These are phyloP conservation scores for Hemithea aestivaria DNA, from an alignment of 2,888 invertebrate genomes.

Conservation along the genomic window DNA sequence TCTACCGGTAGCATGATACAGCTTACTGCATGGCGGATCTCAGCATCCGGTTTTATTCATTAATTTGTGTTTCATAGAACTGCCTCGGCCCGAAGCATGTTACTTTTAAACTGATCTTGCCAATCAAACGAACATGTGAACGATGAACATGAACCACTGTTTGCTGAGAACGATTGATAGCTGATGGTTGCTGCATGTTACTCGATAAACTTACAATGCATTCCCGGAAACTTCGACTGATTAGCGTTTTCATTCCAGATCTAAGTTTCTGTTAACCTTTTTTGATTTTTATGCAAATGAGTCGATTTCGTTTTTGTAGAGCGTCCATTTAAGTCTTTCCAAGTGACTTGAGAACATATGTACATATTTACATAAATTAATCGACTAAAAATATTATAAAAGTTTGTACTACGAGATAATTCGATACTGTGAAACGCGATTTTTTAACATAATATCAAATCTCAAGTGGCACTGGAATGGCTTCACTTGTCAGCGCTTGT, in stretches of 20 bases:
- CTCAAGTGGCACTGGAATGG: constrained; percentile 13
- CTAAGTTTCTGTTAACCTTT: constrained; percentile 24
- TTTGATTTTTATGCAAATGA: constrained; percentile 5
- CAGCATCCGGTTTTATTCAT: constrained; percentile 67
- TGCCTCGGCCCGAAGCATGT: constrained; percentile 77
- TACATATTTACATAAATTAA: too few relatives aligned
- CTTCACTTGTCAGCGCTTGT: constrained; percentile 24
- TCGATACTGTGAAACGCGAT: too few relatives aligned
- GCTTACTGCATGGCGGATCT: constrained; percentile 78
- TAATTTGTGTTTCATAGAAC: constrained; percentile 72
- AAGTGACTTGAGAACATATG: constrained; percentile 35
- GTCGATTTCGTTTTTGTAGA: constrained; percentile 15
- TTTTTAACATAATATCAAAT: constrained; percentile 4
- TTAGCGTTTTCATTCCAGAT: constrained; percentile 57
- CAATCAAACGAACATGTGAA: constrained; percentile 38
- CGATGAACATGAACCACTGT: constrained; percentile 44
- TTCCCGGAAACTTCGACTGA: constrained; percentile 49
- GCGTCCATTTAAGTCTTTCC: constrained; percentile 15
- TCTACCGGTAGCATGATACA: constrained; percentile 71
- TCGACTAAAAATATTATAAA: too few relatives aligned
- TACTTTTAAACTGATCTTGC: constrained; percentile 46
- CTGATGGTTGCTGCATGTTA: constrained; percentile 72
- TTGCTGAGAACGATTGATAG: constrained; percentile 52
- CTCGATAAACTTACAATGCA: constrained; percentile 58
- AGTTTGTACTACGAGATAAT: too few relatives aligned